Base-by-base conservation (phyloP, 2,113 vertebrate genomes). In the Campylorhamphus procurvoides region DNA sequence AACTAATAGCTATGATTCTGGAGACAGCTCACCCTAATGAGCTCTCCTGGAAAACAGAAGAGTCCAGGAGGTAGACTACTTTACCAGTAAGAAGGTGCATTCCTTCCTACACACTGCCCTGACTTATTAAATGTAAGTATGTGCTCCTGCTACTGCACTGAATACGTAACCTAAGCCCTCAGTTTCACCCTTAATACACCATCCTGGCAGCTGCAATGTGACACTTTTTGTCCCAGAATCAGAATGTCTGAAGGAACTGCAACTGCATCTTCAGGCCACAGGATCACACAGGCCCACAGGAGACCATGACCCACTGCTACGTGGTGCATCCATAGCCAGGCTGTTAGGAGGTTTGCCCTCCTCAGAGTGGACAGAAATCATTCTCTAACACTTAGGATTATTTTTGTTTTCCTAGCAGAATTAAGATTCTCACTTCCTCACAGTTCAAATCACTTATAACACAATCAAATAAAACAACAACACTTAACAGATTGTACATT, bases 401-500 rank as follows among this genome's bases (percentile, higher is more conserved):
- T 76, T 66, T 82, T 52, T 46, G 14, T 64, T 87, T 91, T 82
- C 71, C 17, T 76, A 31, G 40, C 25, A 87, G 56, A 31, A 67
- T 25, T 73, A 67, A 79, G 31, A 22, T 76, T 82, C 74, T 91
- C 12, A 33, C 31, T 75, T 90, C 66, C 18, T 85, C 66, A 71
- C 35, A 89, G 73, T 67, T 12, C 35, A 87, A 67, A 85, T 75
- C 60, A 78, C 77, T 91, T 72, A 19, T 5, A 87, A 87, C 28
- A 53, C 39, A 83, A 74, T 44, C 78, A 79, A 49, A 6, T 27
- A 78, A 72, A 37, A 76, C 40, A 75, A 68, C 35, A 74, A 17
- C 47, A 44, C 37, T 83, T 68, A 56, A 73, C 62, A 90, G 71
- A 91, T 11, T 93, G 84, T 23, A 83, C 39, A 69, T 15, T 44